Evolutionary conservation across 2,888 invertebrate species (phyloP).

Genomic region (Macrophya alboannulata): DNA sequence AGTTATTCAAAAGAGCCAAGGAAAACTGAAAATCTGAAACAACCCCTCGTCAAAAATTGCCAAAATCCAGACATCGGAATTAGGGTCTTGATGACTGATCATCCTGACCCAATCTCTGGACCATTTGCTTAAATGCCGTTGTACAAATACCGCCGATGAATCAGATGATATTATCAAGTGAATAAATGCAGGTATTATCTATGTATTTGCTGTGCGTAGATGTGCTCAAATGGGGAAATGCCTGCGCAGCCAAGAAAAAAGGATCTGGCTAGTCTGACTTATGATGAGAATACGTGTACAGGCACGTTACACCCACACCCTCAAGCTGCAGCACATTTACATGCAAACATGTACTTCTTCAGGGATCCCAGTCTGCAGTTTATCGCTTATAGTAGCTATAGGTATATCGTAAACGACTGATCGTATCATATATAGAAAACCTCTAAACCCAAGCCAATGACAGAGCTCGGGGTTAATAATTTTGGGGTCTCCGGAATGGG

Average conservation of each 20-base stretch:
- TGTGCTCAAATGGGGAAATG: neutral
- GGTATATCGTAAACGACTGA: neutral
- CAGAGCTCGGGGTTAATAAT: neutral
- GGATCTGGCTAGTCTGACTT: neutral
- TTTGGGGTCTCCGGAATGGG: neutral
- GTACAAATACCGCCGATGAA: too few species aligned
- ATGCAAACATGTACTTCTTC: neutral
- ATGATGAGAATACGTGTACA: slow-evolving; percentile 18
- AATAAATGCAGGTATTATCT: neutral
- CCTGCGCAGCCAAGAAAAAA: neutral
- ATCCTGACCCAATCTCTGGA: neutral
- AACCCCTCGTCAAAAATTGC: neutral
- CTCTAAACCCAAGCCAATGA: slow-evolving; percentile 15
- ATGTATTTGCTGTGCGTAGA: neutral
- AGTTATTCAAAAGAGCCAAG: neutral
- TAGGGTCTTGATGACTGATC: neutral
- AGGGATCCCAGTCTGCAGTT: slow-evolving; percentile 33
- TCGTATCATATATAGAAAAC: neutral
- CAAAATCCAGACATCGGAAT: neutral
- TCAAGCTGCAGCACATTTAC: neutral
- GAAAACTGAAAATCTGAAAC: neutral
- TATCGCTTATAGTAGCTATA: slow-evolving; percentile 25
- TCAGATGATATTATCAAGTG: neutral
- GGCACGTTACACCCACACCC: neutral
- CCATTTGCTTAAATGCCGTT: neutral